Conservation (phyloP, 2,888 invertebrate genomes). For the Schizotus pectinicornis region DNA sequence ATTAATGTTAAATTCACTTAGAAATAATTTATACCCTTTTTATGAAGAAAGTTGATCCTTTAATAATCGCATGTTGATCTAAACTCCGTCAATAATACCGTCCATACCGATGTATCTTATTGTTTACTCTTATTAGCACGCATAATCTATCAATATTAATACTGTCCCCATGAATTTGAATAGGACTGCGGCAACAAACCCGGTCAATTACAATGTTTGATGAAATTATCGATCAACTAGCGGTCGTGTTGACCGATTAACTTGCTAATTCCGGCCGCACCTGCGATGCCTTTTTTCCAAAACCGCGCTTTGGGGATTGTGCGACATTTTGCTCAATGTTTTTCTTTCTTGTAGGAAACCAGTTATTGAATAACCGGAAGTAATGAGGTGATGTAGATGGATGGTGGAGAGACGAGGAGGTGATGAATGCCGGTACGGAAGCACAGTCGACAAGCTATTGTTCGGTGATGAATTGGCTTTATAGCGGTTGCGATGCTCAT, state of each 20-base stretch:
- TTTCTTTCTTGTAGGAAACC: constrained; percentile 16
- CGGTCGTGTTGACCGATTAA: constrained; percentile 9
- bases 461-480: constrained; percentile 36
- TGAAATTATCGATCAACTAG: constrained; percentile 14
- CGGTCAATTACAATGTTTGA: constrained; percentile 16
- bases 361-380: constrained; percentile 36
- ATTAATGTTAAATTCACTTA: no score
- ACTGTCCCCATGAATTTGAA: constrained; percentile 15
- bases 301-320: constrained; percentile 3
- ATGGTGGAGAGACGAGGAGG: constrained; percentile 26
- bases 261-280: constrained; percentile 7
- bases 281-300: not conserved
- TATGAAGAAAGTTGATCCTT: no score
- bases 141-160: constrained; percentile 20
- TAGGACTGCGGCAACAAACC: constrained; percentile 12
- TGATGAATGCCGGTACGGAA: constrained; percentile 33
- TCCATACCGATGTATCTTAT: not conserved
- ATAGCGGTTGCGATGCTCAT: constrained; percentile 19
- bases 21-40: no score
- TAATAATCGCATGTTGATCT: no score
- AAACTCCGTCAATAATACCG: no score
- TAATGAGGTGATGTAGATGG: constrained; percentile 36
- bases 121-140: constrained; percentile 9
- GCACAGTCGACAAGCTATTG: constrained; percentile 34
- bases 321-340: not conserved